Conservation (phyloP, 2,888 invertebrate genomes). For the Pogonocherus hispidulus region DNA sequence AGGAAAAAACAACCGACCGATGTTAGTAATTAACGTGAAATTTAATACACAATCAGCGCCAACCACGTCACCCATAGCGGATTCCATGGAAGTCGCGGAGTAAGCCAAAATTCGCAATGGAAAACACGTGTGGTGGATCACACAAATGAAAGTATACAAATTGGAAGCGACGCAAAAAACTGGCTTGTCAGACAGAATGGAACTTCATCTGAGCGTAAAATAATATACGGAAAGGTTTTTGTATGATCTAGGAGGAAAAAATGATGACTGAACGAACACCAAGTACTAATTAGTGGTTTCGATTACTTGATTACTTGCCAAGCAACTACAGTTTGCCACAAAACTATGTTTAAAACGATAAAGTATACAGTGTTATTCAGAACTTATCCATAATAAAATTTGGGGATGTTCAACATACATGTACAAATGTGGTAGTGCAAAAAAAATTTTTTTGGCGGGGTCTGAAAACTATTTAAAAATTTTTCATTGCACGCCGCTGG, state of each 20-base stretch:
- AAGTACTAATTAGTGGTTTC: no score
- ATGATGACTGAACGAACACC: no score
- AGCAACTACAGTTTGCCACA: no score
- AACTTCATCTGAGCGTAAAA: conserved; percentile 50
- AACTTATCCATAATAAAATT: no score
- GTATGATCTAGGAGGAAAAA: conserved; percentile 10
- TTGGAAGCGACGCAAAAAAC: conserved; percentile 47
- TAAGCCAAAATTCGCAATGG: conserved; percentile 24
- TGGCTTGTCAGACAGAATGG: conserved; percentile 35
- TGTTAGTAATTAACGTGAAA: conserved; percentile 47
- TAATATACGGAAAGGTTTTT: conserved; percentile 48
- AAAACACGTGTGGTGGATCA: conserved; percentile 42
- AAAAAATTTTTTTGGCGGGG: no score
- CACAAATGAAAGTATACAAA: conserved; percentile 48
- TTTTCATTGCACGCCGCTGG: no score
- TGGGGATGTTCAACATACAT: no score
- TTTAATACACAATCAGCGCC: conserved; percentile 50
- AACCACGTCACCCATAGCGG: conserved; percentile 34
- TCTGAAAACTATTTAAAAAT: no score
- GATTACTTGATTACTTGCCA: no score
- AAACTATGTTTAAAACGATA: no score
- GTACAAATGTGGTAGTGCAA: no score
- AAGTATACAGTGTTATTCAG: no score
- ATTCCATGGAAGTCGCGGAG: conserved; percentile 26
- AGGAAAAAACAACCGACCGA: conserved; percentile 24